phyloP scores from a whole-genome alignment of 1,140 invertebrate genomes.

The Scaptomyza montana region DNA sequence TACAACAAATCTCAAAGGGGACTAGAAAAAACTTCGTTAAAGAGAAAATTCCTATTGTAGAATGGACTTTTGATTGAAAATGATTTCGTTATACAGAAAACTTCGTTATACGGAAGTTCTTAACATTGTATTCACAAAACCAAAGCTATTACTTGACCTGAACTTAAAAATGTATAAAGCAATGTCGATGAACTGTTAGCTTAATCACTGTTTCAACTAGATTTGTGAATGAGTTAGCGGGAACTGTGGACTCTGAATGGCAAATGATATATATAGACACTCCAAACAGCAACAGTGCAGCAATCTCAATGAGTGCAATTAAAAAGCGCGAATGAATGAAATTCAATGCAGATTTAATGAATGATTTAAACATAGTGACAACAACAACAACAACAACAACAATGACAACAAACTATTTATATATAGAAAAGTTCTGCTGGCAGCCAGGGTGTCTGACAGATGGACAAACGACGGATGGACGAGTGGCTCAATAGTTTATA shows the following conservation, averaged over 20 bases:
- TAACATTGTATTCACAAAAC: no score
- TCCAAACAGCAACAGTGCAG: background rate
- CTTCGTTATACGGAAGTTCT: no score
- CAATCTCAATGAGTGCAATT: constrained; percentile 57
- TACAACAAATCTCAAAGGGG: background rate
- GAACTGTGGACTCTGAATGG: background rate
- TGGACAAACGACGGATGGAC: constrained; percentile 14
- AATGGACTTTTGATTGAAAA: no score
- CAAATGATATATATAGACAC: constrained; percentile 33
- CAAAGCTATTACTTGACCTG: no score
- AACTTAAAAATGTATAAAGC: background rate
- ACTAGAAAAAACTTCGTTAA: no score
- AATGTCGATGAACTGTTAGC: background rate
- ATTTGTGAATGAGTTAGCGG: constrained; percentile 1
- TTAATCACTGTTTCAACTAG: background rate
- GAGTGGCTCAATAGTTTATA: background rate
- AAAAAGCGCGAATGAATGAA: constrained; percentile 67
- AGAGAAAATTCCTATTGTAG: no score
- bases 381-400: constrained; percentile 32
- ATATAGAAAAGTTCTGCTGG: constrained; percentile 14
- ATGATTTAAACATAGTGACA: constrained; percentile 60
- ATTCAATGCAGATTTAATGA: constrained; percentile 78
- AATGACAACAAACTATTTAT: constrained; percentile 73
- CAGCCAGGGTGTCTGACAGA: constrained; percentile 18
- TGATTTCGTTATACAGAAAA: no score